Evolutionary conservation across 1,140 invertebrate species (phyloP).

Genomic region (Heterodera carotae): DNA sequence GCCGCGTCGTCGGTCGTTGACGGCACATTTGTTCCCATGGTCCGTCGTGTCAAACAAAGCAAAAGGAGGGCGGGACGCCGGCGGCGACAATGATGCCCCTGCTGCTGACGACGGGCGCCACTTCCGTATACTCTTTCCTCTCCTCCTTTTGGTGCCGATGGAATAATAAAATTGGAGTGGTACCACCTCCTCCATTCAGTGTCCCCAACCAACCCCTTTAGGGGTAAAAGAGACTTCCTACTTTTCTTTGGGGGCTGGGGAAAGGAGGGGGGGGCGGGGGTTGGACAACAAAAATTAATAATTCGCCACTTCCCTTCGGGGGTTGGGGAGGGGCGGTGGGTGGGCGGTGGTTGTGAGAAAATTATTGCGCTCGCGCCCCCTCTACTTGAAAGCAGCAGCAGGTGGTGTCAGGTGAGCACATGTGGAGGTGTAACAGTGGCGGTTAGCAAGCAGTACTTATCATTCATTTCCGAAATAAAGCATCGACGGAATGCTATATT

Average conservation of each 20-base stretch:
- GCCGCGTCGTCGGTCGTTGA: neutral
- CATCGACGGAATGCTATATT: no score
- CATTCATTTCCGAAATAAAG: no score
- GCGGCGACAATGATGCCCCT: neutral
- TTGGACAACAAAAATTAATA: neutral
- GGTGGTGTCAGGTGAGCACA: no score
- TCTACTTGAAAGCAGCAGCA: no score
- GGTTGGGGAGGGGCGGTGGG: no score
- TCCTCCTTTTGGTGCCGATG: neutral
- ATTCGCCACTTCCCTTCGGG: neutral
- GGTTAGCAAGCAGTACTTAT: no score
- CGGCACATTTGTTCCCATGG: neutral
- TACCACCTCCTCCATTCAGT: no score
- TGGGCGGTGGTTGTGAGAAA: neutral
- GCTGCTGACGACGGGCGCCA: neutral
- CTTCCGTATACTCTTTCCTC: neutral
- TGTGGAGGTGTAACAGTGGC: no score
- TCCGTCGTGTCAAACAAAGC: slow-evolving; percentile 4
- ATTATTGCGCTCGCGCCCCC: neutral
- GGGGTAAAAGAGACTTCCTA: neutral
- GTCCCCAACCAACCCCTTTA: neutral
- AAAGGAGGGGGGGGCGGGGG: no score
- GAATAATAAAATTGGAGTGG: neutral
- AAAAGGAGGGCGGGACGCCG: neutral
- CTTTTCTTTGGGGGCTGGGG: neutral